Evolutionary conservation across 1,140 invertebrate species (phyloP), one percentile per base, ranked within the genome.

Genomic region (Parapsyche elsis): DNA sequence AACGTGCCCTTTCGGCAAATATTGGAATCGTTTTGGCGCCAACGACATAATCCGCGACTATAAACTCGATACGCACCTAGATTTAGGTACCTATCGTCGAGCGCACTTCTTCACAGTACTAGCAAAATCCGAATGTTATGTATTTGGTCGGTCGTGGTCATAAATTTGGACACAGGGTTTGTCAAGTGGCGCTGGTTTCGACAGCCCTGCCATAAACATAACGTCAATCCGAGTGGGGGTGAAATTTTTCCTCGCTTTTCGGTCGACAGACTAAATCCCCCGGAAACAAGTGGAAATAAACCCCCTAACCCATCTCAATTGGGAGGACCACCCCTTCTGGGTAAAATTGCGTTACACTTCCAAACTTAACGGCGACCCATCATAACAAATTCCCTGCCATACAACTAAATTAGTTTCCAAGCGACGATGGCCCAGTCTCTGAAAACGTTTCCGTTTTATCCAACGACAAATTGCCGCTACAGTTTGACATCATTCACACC

Each of bases 281-380:
- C 49, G 49, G 16, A 53, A 53, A 53, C 49, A 53, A 53, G 49
- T 53, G 49, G 49, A 53, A 53, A 53, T 53, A 53, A 53, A 53
- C 49, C 49, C 16, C 49, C 49, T 53, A 38, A 38, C 7, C 30
- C 30, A 1, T 1, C 2, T 4, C 30, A 7, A 38, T 4, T 1
- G 2, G 30, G 30, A 4, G 2, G 4, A 14, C 16, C 49, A 53
- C 16, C 49, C 49, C 49, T 53, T 53, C 49, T 10, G 49, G 49
- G 49, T 16, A 16, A 7, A 46, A 53, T 53, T 53, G 49, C 49
- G 49, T 53, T 53, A 53, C 49, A 53, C 49, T 53, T 16, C 49
- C 12, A 53, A 53, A 53, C 49, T 53, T 53, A 53, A 53, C 49
- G 30, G 30, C 49, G 49, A 14, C 49, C 16, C 49, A 16, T 53